Conservation (phyloP, 2,797 vertebrate species). For the Gorsachius magnificus region DNA sequence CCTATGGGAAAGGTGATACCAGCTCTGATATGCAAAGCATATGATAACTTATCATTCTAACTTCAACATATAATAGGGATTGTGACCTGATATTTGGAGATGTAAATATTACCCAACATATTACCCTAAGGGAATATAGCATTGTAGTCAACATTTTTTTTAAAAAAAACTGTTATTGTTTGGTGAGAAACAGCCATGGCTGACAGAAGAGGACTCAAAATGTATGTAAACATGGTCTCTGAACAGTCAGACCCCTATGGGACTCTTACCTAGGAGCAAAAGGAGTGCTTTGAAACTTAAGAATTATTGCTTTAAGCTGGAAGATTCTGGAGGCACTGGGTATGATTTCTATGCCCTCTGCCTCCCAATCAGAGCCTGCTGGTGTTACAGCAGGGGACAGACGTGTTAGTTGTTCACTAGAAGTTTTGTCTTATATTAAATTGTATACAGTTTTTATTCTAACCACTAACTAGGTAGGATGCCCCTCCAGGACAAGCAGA, state of each 20-base stretch:
- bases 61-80: conserved; percentile 83
- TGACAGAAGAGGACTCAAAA: conserved; percentile 73
- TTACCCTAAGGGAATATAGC: conserved; percentile 81
- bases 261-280: conserved; percentile 75
- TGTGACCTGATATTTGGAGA: conserved; percentile 85
- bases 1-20: conserved; percentile 86
- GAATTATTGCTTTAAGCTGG: conserved; percentile 77
- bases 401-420: conserved; percentile 80
- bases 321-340: conserved; percentile 79
- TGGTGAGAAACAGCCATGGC: conserved; percentile 72
- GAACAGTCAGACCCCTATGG: conserved; percentile 66
- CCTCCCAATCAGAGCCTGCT: conserved; percentile 79
- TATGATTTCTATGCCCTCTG: conserved; percentile 72
- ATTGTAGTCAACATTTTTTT: conserved; percentile 77
- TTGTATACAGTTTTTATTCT: conserved; percentile 86
- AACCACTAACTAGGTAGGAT: conserved; percentile 87
- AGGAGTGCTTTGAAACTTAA: conserved; percentile 71
- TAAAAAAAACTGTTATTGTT: conserved; percentile 63
- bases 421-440: conserved; percentile 83
- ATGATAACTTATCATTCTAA: conserved; percentile 86
- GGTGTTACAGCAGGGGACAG: conserved; percentile 72
- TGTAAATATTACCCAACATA: conserved; percentile 84
- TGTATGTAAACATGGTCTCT: conserved; percentile 67
- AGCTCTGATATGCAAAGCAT: conserved; percentile 87
- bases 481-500: conserved; percentile 83